Percentiles rank a stretch among this genome's conserved stretches.
These are phyloP conservation scores for Crenuchus spilurus DNA, from an alignment of 2,797 vertebrate genomes.

Conservation along the genomic window DNA sequence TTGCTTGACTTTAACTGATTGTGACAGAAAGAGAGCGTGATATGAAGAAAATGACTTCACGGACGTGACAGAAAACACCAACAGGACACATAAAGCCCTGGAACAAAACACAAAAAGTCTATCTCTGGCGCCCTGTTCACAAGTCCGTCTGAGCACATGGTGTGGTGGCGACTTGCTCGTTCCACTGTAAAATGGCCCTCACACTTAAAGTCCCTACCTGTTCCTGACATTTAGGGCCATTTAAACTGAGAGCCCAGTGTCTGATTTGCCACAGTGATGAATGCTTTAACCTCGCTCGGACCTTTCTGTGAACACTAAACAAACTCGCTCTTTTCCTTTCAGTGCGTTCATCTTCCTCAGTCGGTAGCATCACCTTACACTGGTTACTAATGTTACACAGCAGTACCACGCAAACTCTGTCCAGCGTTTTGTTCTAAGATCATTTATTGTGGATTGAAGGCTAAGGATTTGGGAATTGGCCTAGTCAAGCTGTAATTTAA, in stretches of 20 bases:
- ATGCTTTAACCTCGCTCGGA: conserved; percentile 67
- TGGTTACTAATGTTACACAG: background rate
- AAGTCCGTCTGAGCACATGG: conserved; percentile 38
- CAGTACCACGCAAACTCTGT: background rate
- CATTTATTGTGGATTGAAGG: background rate
- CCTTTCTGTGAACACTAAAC: conserved; percentile 74
- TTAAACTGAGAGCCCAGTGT: conserved; percentile 75
- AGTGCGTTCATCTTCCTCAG: background rate
- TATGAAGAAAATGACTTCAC: conserved; percentile 2
- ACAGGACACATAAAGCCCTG: background rate
- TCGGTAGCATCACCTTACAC: background rate
- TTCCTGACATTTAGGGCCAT: conserved; percentile 77
- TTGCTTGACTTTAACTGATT: background rate
- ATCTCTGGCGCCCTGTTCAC: conserved; percentile 35
- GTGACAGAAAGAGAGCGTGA: background rate
- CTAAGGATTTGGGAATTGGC: too few species aligned
- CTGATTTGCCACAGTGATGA: conserved; percentile 76
- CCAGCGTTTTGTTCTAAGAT: background rate
- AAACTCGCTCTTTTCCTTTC: conserved; percentile 58
- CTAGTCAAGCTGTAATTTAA: too few species aligned
- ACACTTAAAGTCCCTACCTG: conserved; percentile 71
- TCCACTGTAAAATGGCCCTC: conserved; percentile 71
- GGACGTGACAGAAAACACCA: background rate
- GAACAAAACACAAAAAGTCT: conserved; percentile 23
- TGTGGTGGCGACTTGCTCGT: conserved; percentile 26